These are phyloP conservation scores for Drosophila picticornis DNA, from an alignment of 2,888 invertebrate genomes.

Conservation along the genomic window DNA sequence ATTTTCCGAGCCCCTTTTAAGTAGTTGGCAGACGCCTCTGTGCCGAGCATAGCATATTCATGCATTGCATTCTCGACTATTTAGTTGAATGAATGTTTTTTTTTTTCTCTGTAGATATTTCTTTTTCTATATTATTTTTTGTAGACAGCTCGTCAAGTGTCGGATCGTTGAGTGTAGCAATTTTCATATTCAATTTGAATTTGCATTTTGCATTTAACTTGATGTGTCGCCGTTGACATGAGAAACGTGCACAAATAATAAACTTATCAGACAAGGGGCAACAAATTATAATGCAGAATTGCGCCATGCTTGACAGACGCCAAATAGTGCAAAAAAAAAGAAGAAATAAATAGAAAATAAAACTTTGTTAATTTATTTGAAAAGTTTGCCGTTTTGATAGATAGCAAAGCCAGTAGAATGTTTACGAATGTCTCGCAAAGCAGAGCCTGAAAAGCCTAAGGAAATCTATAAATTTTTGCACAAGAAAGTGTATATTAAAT, in stretches of 20 bases:
- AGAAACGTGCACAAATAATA: constrained; percentile 65
- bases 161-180: constrained; percentile 55
- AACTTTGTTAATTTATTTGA: neutral
- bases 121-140: constrained; percentile 38
- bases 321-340: neutral
- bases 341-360: neutral
- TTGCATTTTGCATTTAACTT: constrained; percentile 69
- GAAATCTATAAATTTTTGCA: neutral
- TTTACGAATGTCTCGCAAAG: neutral
- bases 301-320: constrained; percentile 23
- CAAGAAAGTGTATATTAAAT: no score
- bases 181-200: constrained; percentile 72
- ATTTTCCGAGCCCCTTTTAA: neutral
- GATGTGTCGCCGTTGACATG: constrained; percentile 50
- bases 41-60: neutral
- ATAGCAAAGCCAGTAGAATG: neutral
- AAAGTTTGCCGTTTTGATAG: neutral
- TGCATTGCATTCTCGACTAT: constrained; percentile 24
- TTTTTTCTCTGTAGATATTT: neutral
- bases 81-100: constrained; percentile 30
- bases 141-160: constrained; percentile 72
- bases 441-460: neutral
- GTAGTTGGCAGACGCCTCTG: constrained; percentile 14
- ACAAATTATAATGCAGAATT: constrained; percentile 33
- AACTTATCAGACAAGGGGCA: constrained; percentile 47